These are phyloP conservation scores for Drosophila gaucha DNA, from an alignment of 2,888 invertebrate genomes.

Conservation along the genomic window DNA sequence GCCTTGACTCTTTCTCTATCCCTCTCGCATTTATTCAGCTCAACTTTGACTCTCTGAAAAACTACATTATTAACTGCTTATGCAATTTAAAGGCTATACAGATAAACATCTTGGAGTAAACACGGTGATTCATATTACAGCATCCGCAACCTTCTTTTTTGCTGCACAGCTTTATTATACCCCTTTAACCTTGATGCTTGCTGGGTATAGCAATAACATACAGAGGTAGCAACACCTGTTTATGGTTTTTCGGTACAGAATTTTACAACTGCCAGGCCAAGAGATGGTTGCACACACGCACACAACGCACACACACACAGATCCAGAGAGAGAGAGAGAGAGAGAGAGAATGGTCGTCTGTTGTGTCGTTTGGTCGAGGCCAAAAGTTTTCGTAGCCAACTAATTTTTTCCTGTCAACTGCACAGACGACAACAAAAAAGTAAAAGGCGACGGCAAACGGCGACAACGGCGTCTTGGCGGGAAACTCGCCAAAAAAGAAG, in stretches of 20 bases:
- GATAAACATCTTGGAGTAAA: slow-evolving; percentile 8
- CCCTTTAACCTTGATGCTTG: slow-evolving; percentile 25
- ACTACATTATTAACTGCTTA: slow-evolving; percentile 8
- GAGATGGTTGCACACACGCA: slow-evolving; percentile 35
- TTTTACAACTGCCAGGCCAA: slow-evolving; percentile 70
- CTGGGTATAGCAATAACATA: slow-evolving; percentile 44
- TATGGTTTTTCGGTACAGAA: slow-evolving; percentile 75
- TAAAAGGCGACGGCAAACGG: slow-evolving; percentile 9
- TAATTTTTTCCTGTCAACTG: slow-evolving; percentile 80
- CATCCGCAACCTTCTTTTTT: background rate
- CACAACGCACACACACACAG: slow-evolving; percentile 18
- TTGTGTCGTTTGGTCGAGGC: slow-evolving; percentile 66
- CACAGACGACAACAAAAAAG: slow-evolving; percentile 69
- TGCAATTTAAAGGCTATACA: slow-evolving; percentile 5
- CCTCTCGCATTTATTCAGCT: background rate
- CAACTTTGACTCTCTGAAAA: background rate
- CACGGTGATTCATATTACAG: slow-evolving; percentile 1
- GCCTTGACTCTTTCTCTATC: background rate
- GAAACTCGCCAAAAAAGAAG: slow-evolving; percentile 49
- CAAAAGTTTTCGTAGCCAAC: slow-evolving; percentile 79
- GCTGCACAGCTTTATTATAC: slow-evolving; percentile 34
- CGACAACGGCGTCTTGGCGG: slow-evolving; percentile 55
- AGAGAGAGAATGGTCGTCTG: slow-evolving; percentile 49
- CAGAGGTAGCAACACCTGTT: slow-evolving; percentile 70
- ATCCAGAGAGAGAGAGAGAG: slow-evolving; percentile 16